Percentiles rank a stretch among this genome's conserved stretches.
These are phyloP conservation scores for Sepiola atlantica DNA, from an alignment of 2,888 invertebrate genomes.

Conservation along the genomic window DNA sequence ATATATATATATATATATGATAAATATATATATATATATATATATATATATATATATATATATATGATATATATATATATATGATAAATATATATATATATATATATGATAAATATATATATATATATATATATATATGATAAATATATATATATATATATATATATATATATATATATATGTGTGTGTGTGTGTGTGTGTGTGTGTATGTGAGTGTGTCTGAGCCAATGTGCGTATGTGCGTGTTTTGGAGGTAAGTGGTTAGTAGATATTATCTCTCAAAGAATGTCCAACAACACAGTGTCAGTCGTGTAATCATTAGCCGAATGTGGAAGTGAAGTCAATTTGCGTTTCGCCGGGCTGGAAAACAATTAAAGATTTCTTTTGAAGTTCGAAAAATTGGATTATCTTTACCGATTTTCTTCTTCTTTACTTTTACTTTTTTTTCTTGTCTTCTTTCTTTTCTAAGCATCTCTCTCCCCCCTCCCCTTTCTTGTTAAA, in stretches of 20 bases:
- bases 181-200: not conserved
- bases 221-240: not conserved
- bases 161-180: not conserved
- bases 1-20: not conserved
- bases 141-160: not conserved
- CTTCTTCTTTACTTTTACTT: no score
- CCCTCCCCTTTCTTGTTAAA: not conserved
- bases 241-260: not conserved
- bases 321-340: not conserved
- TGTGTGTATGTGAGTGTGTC: not conserved
- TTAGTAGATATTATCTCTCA: not conserved
- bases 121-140: not conserved
- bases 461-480: no score
- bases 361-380: not conserved
- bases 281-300: not conserved
- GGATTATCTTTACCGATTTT: not conserved
- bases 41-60: not conserved
- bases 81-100: not conserved
- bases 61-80: not conserved
- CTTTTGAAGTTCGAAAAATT: not conserved
- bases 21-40: not conserved
- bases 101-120: not conserved
- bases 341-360: not conserved
- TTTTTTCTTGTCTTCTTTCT: no score
- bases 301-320: not conserved